A percentile compares a stretch with the other conserved stretches of the same genome.
These are phyloP conservation scores for Maccullochella peelii DNA, from an alignment of 2,113 vertebrate genomes.

Conservation along the genomic window DNA sequence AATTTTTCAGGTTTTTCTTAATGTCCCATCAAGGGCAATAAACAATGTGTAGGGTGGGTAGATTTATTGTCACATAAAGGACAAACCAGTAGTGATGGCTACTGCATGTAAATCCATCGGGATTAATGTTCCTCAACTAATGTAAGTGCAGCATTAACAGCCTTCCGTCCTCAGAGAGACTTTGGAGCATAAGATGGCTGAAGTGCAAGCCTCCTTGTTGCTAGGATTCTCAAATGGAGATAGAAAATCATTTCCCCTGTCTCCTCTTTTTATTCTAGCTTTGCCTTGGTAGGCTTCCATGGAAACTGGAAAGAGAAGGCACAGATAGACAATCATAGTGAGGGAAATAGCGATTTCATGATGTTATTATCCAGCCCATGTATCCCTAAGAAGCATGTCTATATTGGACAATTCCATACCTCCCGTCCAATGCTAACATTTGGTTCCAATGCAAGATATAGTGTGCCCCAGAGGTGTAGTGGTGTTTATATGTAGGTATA, in stretches of 20 bases:
- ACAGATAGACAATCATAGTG: background rate
- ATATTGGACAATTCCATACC: background rate
- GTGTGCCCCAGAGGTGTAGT: background rate
- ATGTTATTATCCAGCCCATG: constrained; percentile 6
- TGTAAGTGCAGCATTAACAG: constrained; percentile 64
- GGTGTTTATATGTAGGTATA: background rate
- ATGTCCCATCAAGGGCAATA: constrained; percentile 62
- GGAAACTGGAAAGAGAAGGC: constrained; percentile 35
- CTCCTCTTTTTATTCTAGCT: constrained; percentile 37
- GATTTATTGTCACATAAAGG: constrained; percentile 67
- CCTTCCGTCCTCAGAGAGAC: constrained; percentile 41
- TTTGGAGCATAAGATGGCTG: constrained; percentile 27
- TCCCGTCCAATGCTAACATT: background rate
- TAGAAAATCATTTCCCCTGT: constrained; percentile 31
- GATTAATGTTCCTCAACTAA: constrained; percentile 77
- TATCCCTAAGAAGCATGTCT: background rate
- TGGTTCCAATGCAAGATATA: background rate
- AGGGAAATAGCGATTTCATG: constrained; percentile 2
- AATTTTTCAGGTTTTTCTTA: constrained; percentile 20
- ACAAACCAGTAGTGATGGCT: constrained; percentile 57
- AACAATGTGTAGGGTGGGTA: constrained; percentile 45
- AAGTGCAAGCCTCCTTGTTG: constrained; percentile 51
- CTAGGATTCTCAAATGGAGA: constrained; percentile 47
- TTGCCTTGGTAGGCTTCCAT: constrained; percentile 16
- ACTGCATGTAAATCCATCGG: constrained; percentile 70